phyloP scores from a whole-genome alignment of 2,888 invertebrate species.

The Xiphydria camelus region DNA sequence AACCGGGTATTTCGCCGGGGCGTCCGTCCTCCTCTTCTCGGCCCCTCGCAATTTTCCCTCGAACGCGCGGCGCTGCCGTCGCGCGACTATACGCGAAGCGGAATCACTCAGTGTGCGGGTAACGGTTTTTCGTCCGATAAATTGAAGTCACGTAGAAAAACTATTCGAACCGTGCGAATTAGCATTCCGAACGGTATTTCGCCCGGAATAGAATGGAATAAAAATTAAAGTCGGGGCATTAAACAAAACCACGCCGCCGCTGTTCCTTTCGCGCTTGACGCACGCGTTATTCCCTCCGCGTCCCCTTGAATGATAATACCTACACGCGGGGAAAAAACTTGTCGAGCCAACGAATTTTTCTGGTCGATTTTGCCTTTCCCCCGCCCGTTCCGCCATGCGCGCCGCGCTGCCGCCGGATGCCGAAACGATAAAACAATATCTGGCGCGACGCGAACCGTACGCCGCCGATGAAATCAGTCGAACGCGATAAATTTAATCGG shows the following conservation, averaged over 20 bases:
- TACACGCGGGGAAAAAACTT: too few species aligned
- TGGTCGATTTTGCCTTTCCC: too few species aligned
- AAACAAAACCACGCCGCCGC: neutral
- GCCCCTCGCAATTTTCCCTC: conserved; percentile 24
- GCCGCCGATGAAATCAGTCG: neutral
- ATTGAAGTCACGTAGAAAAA: conserved; percentile 54
- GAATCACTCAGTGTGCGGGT: conserved; percentile 27
- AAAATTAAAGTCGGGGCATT: neutral
- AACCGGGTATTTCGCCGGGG: too few species aligned
- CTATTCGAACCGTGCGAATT: conserved; percentile 45
- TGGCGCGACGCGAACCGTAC: too few species aligned
- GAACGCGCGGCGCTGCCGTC: conserved; percentile 28
- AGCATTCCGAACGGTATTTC: conserved; percentile 20
- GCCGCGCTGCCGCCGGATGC: too few species aligned
- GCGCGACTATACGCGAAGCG: conserved; percentile 28
- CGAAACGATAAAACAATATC: too few species aligned
- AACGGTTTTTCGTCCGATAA: conserved; percentile 37
- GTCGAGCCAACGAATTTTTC: too few species aligned
- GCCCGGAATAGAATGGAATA: conserved; percentile 38
- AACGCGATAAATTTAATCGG: neutral
- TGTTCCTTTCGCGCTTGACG: too few species aligned
- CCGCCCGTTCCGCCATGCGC: too few species aligned
- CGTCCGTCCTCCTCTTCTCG: too few species aligned
- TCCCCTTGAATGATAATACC: too few species aligned
- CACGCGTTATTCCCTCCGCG: too few species aligned